Conservation (phyloP, 2,888 invertebrate genomes). For the Panzeria rudis region DNA sequence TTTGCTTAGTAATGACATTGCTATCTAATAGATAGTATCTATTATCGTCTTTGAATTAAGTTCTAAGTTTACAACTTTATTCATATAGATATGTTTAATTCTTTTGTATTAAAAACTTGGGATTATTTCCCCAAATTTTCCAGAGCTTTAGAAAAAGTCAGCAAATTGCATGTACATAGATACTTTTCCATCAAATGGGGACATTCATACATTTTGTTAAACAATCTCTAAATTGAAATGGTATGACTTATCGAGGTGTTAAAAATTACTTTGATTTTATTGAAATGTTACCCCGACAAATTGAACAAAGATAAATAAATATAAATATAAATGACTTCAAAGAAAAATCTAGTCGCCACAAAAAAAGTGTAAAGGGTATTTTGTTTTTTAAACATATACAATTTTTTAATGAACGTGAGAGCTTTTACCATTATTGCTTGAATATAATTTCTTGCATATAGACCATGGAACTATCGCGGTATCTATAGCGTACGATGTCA, state of each 20-base stretch:
- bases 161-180: conserved; percentile 10
- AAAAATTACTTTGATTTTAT: conserved; percentile 64
- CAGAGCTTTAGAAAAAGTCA: conserved; percentile 1
- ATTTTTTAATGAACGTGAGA: too few species aligned
- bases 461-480: too few species aligned
- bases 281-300: conserved; percentile 66
- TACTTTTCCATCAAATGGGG: not conserved
- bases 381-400: too few species aligned
- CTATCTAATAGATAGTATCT: too few species aligned
- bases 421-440: too few species aligned
- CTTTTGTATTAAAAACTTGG: not conserved
- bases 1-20: too few species aligned
- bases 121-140: conserved; percentile 38
- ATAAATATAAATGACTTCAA: conserved; percentile 55
- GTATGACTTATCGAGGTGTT: conserved; percentile 58
- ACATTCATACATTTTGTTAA: not conserved
- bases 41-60: not conserved
- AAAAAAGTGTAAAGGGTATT: not conserved
- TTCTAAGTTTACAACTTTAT: not conserved
- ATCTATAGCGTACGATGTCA: too few species aligned
- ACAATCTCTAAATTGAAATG: conserved; percentile 26
- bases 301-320: conserved; percentile 59
- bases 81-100: too few species aligned
- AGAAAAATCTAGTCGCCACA: conserved; percentile 21
- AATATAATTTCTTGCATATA: too few species aligned